A percentile compares a stretch with the other conserved stretches of the same genome.
phyloP scores from a whole-genome alignment of 2,113 vertebrate genomes.

The Indicator maculatus region DNA sequence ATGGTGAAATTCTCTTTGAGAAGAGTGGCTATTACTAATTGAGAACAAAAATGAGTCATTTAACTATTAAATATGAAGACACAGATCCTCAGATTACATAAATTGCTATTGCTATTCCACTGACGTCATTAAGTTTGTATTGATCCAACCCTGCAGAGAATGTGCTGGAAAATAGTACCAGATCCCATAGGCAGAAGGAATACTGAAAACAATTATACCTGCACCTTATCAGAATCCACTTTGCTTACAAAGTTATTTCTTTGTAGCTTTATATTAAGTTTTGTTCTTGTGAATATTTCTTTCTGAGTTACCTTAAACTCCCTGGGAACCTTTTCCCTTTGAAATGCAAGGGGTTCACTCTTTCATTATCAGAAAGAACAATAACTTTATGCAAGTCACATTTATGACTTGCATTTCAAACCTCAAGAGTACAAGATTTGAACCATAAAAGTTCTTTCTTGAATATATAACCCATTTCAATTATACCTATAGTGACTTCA shows the following conservation, averaged over 20 bases:
- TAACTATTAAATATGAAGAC: constrained; percentile 1
- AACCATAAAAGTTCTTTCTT: background rate
- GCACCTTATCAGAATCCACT: background rate
- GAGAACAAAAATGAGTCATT: background rate
- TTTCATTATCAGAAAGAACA: constrained; percentile 26
- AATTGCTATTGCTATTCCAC: constrained; percentile 6
- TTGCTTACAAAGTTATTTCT: background rate
- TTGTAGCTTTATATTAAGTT: constrained; percentile 18
- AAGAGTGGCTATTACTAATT: background rate
- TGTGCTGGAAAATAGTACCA: background rate
- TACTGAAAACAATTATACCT: background rate
- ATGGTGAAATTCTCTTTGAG: constrained; percentile 2
- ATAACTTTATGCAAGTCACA: constrained; percentile 12
- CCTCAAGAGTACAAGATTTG: background rate
- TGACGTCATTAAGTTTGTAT: constrained; percentile 12
- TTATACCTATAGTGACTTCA: background rate
- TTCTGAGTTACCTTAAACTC: background rate
- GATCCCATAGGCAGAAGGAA: background rate
- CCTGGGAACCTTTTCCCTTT: background rate
- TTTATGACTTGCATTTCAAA: constrained; percentile 15
- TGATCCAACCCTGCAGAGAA: background rate
- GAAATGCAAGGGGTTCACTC: background rate
- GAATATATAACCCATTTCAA: constrained; percentile 4
- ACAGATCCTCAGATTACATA: background rate
- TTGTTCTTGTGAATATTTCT: background rate